Conservation (phyloP, 2,113 vertebrate species). For the Turdus rufiventris region DNA sequence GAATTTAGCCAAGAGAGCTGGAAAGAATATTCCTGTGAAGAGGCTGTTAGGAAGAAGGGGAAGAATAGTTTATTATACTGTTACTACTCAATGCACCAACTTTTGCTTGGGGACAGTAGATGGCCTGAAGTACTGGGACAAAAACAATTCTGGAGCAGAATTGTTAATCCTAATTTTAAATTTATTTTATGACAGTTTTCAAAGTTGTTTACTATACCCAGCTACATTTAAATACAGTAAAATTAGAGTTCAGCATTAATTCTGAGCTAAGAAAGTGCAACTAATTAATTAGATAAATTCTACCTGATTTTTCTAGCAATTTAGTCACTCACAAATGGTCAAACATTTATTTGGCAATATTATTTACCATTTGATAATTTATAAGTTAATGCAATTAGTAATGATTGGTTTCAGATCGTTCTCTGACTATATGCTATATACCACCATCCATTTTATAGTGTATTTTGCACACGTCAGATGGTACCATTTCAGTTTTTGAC, state of each 20-base stretch:
- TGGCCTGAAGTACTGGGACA: neutral
- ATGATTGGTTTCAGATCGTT: neutral
- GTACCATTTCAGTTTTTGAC: neutral
- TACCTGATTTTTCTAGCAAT: neutral
- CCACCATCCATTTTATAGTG: neutral
- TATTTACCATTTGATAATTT: neutral
- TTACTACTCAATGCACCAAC: neutral
- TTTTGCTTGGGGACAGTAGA: neutral
- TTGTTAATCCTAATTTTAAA: neutral
- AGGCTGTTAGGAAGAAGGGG: neutral
- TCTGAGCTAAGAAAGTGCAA: neutral
- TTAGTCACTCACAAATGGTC: neutral
- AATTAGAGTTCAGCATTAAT: neutral
- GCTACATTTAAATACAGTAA: neutral
- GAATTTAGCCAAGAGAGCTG: neutral
- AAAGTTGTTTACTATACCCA: neutral
- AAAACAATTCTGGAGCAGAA: neutral
- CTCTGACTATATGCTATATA: neutral
- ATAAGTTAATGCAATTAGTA: neutral
- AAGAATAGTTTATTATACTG: neutral
- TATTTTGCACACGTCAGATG: rapidly evolving
- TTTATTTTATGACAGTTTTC: neutral
- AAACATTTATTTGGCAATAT: neutral
- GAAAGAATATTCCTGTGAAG: neutral
- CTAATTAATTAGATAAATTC: neutral